Percentiles rank a stretch among this genome's conserved stretches.
Evolutionary conservation across 1,140 invertebrate species (phyloP).

Genomic region (Apis cerana): DNA sequence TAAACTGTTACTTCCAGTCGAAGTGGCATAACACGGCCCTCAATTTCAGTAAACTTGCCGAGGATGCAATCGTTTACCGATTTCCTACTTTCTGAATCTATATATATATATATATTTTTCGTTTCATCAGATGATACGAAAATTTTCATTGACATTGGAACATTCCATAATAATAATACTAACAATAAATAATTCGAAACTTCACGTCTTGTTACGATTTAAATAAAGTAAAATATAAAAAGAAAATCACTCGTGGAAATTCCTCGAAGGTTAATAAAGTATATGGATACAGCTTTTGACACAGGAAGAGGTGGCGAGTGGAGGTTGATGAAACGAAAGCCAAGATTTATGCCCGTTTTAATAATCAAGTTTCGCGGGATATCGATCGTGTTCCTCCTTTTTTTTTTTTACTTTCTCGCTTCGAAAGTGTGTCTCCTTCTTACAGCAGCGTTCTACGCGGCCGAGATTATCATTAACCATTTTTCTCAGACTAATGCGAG

Average conservation of each 20-base stretch:
- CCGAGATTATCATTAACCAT: no score
- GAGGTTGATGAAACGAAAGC: slow-evolving; percentile 29
- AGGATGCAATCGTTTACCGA: slow-evolving; percentile 36
- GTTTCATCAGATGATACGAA: no score
- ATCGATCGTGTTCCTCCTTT: not conserved
- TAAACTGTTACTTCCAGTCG: slow-evolving; percentile 45
- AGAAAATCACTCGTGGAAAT: no score
- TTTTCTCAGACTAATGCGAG: not conserved
- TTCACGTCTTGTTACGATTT: no score
- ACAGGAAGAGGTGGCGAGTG: not conserved
- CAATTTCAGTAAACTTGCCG: slow-evolving; percentile 37
- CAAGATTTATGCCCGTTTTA: slow-evolving; percentile 41
- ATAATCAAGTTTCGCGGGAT: slow-evolving; percentile 19
- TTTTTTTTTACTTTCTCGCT: not conserved
- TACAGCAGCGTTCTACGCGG: no score
- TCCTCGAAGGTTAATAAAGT: not conserved
- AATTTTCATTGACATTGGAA: no score
- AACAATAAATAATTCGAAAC: no score
- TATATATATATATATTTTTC: no score
- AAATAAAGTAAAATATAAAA: no score
- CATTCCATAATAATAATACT: no score
- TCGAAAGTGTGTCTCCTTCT: not conserved
- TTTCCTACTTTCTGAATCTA: slow-evolving; percentile 20
- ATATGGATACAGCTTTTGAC: no score
- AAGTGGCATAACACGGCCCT: slow-evolving; percentile 42